These are phyloP conservation scores for Chrysomela aeneicollis DNA, from an alignment of 2,888 invertebrate genomes.

Conservation along the genomic window DNA sequence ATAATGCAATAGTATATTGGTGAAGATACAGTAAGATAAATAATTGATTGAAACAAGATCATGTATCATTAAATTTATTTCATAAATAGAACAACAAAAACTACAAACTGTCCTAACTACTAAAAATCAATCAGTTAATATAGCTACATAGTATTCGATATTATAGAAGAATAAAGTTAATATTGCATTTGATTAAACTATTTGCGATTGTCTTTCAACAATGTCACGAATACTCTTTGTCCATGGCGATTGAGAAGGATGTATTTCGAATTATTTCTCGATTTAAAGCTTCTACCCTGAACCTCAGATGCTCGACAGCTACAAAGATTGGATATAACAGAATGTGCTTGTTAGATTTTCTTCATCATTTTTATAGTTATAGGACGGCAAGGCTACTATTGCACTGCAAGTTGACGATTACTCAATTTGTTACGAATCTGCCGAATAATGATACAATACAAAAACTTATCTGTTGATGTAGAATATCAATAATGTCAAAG, in stretches of 20 bases:
- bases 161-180: slow-evolving; percentile 21
- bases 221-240: slow-evolving; percentile 31
- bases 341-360: too few species aligned
- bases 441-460: too few species aligned
- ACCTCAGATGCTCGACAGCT: neutral
- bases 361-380: too few species aligned
- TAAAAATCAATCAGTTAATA: neutral
- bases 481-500: too few species aligned
- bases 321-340: neutral
- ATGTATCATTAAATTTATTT: neutral
- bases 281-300: neutral
- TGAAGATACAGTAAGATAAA: too few species aligned
- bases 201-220: slow-evolving; percentile 44
- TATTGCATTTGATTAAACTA: slow-evolving; percentile 23
- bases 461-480: too few species aligned
- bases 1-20: too few species aligned
- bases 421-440: too few species aligned
- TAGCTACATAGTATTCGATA: neutral
- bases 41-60: too few species aligned
- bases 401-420: too few species aligned
- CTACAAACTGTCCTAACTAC: neutral
- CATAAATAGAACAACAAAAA: neutral
- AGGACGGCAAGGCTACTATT: too few species aligned
- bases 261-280: slow-evolving; percentile 42
- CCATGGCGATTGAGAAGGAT: slow-evolving; percentile 24